Percentiles rank a stretch among this genome's conserved stretches.
phyloP scores from a whole-genome alignment of 2,888 invertebrate species.

The Tetrapedia diversipes region DNA sequence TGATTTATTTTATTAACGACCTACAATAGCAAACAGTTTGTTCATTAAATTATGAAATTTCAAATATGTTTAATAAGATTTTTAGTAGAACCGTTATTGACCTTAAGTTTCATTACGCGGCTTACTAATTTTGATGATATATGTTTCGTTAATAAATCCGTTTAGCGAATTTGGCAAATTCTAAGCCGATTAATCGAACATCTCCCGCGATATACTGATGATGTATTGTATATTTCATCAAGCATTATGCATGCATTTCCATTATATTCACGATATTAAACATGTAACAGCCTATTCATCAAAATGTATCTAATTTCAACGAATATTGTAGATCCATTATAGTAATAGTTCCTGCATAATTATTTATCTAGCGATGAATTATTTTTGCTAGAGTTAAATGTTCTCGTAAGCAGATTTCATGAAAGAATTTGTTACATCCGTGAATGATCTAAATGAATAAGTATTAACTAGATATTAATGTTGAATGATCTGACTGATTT shows the following conservation, averaged over 20 bases:
- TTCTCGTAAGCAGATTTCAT: too few relatives aligned
- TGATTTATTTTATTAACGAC: too few relatives aligned
- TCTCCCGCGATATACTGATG: neutral
- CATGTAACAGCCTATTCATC: neutral
- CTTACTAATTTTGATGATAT: neutral
- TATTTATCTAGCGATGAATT: too few relatives aligned
- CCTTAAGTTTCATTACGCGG: neutral
- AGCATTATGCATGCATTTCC: neutral
- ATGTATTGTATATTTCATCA: conserved; percentile 19
- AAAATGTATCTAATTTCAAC: neutral
- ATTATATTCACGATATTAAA: neutral
- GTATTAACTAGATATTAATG: too few relatives aligned
- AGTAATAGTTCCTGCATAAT: neutral
- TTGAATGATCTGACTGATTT: too few relatives aligned
- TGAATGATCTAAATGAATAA: too few relatives aligned
- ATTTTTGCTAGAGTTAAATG: too few relatives aligned
- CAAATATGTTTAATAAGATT: too few relatives aligned
- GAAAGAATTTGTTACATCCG: too few relatives aligned
- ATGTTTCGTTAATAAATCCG: conserved; percentile 3
- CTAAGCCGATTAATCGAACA: conserved; percentile 1
- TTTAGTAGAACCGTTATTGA: neutral
- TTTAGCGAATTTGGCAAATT: neutral
- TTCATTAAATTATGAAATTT: neutral
- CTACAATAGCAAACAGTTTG: too few relatives aligned
- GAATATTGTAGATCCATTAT: neutral